Evolutionary conservation across 2,113 vertebrate species (phyloP).

Genomic region (Paradoxurus hermaphroditus): DNA sequence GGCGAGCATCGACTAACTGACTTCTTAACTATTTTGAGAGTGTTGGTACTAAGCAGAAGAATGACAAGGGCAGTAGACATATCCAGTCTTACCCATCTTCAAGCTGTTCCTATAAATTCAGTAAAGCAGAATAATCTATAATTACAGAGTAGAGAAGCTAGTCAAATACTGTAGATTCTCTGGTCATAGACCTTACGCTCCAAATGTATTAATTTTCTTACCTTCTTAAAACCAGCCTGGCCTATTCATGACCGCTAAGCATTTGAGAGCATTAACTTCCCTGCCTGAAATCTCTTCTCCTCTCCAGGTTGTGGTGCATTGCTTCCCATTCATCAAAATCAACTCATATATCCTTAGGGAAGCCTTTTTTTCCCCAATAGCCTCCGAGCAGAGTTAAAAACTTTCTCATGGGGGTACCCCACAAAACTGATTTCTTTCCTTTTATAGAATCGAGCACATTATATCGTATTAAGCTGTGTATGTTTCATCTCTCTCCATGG

Average conservation of each 20-base stretch:
- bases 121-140: not conserved
- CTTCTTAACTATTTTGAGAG: conserved; percentile 31
- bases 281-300: not conserved
- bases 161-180: not conserved
- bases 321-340: not conserved
- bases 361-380: not conserved
- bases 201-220: not conserved
- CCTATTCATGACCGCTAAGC: not conserved
- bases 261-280: not conserved
- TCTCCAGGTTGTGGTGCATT: not conserved
- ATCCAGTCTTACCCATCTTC: not conserved
- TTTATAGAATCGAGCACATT: not conserved
- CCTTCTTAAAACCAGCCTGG: not conserved
- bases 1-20: conserved; percentile 51
- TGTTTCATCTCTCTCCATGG: fast-evolving
- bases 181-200: not conserved
- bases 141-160: not conserved
- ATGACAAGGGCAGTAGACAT: not conserved
- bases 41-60: not conserved
- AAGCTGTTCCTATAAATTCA: not conserved
- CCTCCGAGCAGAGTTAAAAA: not conserved
- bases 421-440: not conserved
- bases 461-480: not conserved
- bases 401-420: not conserved
- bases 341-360: not conserved